Base-by-base conservation (phyloP, 2,888 invertebrate species). In the Amphipoea lucens region DNA sequence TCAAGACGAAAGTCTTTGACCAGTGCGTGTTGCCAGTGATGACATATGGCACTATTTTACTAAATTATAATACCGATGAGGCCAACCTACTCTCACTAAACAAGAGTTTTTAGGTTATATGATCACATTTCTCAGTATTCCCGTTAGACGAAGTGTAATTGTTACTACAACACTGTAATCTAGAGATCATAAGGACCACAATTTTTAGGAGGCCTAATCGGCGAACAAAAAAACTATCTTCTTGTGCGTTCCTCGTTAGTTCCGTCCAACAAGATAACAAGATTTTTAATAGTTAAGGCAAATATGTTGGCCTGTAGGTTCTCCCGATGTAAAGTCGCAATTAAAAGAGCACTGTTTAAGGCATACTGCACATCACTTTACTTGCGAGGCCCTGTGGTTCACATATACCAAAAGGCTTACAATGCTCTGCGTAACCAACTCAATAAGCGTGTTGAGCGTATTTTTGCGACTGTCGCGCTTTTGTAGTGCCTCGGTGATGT, bases 241-340 rank as follows among this genome's bases (percentile, higher is more conserved):
- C 54, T 66, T 67, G 29, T 17, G 17, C 1, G 67, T 45, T n/a
- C 4, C 17, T 45, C n/a, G 4, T 48, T 29, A 29, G 20, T 48
- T 48, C 20, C 11, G 45, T n/a, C n/a, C 42, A 20, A 54, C 17
- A 68, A 9, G 9, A 45, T 29, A 17, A 7, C 9, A 48, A 17
- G 9, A 45, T 45, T 17, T n/a, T 48, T 68, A 48, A 12, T n/a
- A 20, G n/a, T 67, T 45, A 14, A 42, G 42, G 5, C 42, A 4
- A n/a, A 68, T n/a, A 68, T 45, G 42, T 0, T 45, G 17, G 9
- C 9, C n/a, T 67, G 45, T 95, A 54, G 14, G 42, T 74, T 45
- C 20, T 54, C 23, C 4, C 9, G 7, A 6, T 14, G 17, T 36
- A 51, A 12, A 68, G 11, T 11, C 48, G 20, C 12, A 20, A 20